Base-by-base conservation (phyloP, 2,797 vertebrate genomes). In the Cichlasoma orientale region DNA sequence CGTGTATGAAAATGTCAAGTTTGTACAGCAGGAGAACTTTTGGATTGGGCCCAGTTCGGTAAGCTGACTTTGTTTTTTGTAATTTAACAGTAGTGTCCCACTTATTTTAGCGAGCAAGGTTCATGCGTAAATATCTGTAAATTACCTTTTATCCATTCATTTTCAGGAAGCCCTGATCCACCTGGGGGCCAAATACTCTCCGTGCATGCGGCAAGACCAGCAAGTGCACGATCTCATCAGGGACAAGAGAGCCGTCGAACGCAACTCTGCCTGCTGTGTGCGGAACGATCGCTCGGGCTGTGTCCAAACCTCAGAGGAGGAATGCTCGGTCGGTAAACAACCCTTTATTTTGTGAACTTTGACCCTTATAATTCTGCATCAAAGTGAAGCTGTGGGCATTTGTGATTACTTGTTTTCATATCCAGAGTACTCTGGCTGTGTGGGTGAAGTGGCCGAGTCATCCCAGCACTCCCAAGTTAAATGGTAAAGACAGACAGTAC, bases 21-120 rank as follows among this genome's bases (percentile, higher is more conserved):
- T 97, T 4, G 97, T 99, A 82, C 98, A 99, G 92, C 98, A 99
- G 93, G 98, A 99, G 91, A 99, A 99, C 94, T 99, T 99, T 93
- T 99, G 98, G 98, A 96, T 99, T 1, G 98, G 98, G 85, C 98
- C 98, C 85, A 97, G 97, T 93, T 99, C 98, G 87, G 98, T 99
- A 93, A 96, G 96, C 85, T 33, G 27, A 11, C 36, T 36, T 36
- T 9, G 31, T 8, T 33, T 3, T 8, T 53, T 47, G 12, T 7
- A 13, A 36, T 68, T 69, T 16, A 1, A 10, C 8, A 2, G 1
- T 13, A 2, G 27, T 58, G 18, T 74, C 16, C 6, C 1, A 23
- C 10, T 1, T 5, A 59, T 59, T 14, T 23, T n/a, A 31, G 38
- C 27, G 59, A 69, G 19, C 29, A 61, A 31, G 33, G 25, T 54